These are phyloP conservation scores for Tetraodon nigroviridis DNA, from an alignment of 2,113 vertebrate species.

Conservation along the genomic window DNA sequence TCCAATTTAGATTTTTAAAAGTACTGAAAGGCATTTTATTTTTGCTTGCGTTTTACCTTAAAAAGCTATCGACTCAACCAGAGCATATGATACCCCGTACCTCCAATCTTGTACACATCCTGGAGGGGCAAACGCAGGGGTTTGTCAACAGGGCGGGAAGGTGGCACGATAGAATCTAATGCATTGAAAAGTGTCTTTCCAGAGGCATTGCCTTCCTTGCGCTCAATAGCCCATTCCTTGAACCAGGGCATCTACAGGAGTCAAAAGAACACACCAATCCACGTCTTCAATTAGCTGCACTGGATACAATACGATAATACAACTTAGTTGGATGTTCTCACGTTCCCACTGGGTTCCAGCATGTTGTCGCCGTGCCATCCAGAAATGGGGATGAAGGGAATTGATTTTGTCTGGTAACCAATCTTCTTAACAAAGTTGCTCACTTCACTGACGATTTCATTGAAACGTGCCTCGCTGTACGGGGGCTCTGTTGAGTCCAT, in stretches of 20 bases:
- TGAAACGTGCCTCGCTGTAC: conserved; percentile 73
- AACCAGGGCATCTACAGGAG: conserved; percentile 78
- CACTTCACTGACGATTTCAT: conserved; percentile 79
- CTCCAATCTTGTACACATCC: conserved; percentile 79
- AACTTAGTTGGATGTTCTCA: conserved; percentile 10
- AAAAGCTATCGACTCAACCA: too few species aligned
- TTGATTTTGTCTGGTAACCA: conserved; percentile 73
- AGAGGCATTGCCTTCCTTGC: conserved; percentile 67
- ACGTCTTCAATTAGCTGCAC: too few species aligned
- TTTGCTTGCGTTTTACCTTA: too few species aligned
- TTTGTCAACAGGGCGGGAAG: conserved; percentile 71
- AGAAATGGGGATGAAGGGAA: conserved; percentile 78
- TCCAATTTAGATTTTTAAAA: too few species aligned
- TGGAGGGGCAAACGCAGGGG: conserved; percentile 76
- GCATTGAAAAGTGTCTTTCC: conserved; percentile 12
- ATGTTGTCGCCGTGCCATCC: conserved; percentile 82
- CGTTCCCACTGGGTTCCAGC: conserved; percentile 66
- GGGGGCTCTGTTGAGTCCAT: conserved; percentile 80
- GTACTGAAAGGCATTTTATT: too few species aligned
- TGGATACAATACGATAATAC: too few species aligned
- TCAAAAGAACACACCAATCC: too few species aligned
- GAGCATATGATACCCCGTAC: conserved; percentile 34
- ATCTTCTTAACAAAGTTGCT: conserved; percentile 80
- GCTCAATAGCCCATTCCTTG: conserved; percentile 79
- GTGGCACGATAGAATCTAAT: conserved; percentile 76